phyloP scores from a whole-genome alignment of 2,888 invertebrate genomes.

The Agrilus cyanescens region DNA sequence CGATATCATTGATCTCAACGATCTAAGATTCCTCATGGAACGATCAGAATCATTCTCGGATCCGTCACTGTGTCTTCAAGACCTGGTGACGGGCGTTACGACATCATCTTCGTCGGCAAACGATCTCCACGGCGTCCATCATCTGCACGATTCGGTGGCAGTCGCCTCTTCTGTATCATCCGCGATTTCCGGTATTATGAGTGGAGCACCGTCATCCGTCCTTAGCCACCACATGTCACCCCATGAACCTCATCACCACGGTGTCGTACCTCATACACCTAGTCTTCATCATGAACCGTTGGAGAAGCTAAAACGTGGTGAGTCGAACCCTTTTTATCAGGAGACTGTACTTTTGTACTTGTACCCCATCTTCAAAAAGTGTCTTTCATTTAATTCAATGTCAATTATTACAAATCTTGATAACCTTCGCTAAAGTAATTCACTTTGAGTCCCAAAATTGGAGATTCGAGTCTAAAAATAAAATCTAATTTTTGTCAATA shows the following conservation, averaged over 20 bases:
- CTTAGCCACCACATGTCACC: conserved; percentile 37
- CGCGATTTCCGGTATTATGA: conserved; percentile 46
- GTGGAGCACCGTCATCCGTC: conserved; percentile 36
- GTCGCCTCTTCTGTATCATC: conserved; percentile 25
- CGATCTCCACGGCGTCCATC: conserved; percentile 41
- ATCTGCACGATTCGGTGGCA: conserved; percentile 42
- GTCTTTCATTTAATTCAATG: too few species aligned
- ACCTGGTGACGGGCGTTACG: conserved; percentile 51
- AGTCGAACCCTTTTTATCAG: conserved; percentile 33
- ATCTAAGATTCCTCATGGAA: conserved; percentile 38
- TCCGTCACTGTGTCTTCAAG: conserved; percentile 62
- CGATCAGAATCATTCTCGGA: conserved; percentile 58
- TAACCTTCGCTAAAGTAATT: too few species aligned
- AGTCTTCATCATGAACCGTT: conserved; percentile 55
- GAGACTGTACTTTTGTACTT: too few species aligned
- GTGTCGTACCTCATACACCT: conserved; percentile 47
- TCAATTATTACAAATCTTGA: too few species aligned
- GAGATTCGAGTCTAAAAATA: too few species aligned
- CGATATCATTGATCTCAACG: background rate
- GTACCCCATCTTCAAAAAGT: too few species aligned
- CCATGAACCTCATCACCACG: conserved; percentile 46
- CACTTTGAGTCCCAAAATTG: too few species aligned
- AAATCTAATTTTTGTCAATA: too few species aligned
- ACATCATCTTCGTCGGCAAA: conserved; percentile 37
- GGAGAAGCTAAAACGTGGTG: conserved; percentile 68